phyloP scores from a whole-genome alignment of 2,797 vertebrate genomes.

The Tachyglossus aculeatus region DNA sequence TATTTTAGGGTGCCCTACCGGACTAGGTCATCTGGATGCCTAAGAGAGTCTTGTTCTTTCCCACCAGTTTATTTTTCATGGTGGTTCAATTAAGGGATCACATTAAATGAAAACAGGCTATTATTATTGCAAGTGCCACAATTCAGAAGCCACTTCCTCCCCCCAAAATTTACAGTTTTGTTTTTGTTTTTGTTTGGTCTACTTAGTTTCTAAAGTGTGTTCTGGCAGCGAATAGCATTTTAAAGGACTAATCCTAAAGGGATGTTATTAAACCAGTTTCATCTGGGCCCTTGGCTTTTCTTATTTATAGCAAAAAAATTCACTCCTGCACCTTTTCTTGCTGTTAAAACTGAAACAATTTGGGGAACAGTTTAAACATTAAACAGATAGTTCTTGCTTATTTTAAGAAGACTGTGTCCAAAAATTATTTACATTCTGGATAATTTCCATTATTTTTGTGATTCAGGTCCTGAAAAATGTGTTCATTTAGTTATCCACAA shows the following conservation, averaged over 20 bases:
- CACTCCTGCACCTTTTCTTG: background rate
- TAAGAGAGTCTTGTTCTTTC: background rate
- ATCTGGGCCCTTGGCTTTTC: constrained; percentile 39
- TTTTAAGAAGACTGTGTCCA: constrained; percentile 32
- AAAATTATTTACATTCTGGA: constrained; percentile 42
- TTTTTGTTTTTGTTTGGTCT: constrained; percentile 40
- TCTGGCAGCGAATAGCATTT: constrained; percentile 51
- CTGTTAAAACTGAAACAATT: constrained; percentile 33
- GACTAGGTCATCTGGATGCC: background rate
- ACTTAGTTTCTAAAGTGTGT: constrained; percentile 20
- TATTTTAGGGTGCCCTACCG: background rate
- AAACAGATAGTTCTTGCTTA: constrained; percentile 40
- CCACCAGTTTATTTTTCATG: background rate
- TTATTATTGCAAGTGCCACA: constrained; percentile 20
- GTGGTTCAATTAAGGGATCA: constrained; percentile 17
- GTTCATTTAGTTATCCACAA: constrained; percentile 25
- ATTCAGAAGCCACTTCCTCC: constrained; percentile 41
- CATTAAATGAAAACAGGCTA: background rate
- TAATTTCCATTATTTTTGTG: constrained; percentile 43
- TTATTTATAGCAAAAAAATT: constrained; percentile 52
- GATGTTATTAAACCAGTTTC: constrained; percentile 48
- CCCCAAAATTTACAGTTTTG: constrained; percentile 33
- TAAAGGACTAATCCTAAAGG: constrained; percentile 54
- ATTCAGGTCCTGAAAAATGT: constrained; percentile 27
- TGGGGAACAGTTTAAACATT: constrained; percentile 38